Conservation (phyloP, 2,797 vertebrate species). For the Xyrichtys novacula region DNA sequence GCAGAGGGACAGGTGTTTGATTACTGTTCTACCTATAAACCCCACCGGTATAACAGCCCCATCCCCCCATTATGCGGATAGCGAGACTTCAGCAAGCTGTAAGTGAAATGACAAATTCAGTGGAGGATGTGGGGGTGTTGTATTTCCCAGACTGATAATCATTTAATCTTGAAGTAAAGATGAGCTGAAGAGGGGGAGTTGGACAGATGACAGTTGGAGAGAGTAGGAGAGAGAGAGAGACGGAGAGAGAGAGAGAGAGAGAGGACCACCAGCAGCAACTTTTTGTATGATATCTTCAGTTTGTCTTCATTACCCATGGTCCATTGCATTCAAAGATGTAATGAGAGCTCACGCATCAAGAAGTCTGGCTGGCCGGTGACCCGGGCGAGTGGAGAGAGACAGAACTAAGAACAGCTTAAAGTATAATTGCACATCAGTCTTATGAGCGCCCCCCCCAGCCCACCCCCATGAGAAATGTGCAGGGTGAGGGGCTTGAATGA, state of each 20-base stretch:
- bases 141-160: slow-evolving; percentile 53
- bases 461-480: slow-evolving; percentile 44
- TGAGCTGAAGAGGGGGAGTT: slow-evolving; percentile 21
- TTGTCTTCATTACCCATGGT: slow-evolving; percentile 66
- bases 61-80: slow-evolving; percentile 44
- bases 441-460: slow-evolving; percentile 33
- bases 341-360: slow-evolving; percentile 49
- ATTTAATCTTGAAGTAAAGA: slow-evolving; percentile 42
- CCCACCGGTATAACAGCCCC: slow-evolving; percentile 46
- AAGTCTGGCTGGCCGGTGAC: slow-evolving; percentile 51
- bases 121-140: slow-evolving; percentile 35
- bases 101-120: slow-evolving; percentile 65
- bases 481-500: slow-evolving; percentile 23
- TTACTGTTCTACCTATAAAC: slow-evolving; percentile 56
- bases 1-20: slow-evolving; percentile 68
- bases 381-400: slow-evolving; percentile 37
- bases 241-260: slow-evolving; percentile 25
- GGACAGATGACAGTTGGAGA: slow-evolving; percentile 31
- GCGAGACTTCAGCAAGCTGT: slow-evolving; percentile 51
- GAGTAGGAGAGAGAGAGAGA: neutral
- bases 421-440: slow-evolving; percentile 59
- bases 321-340: slow-evolving; percentile 51
- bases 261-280: slow-evolving; percentile 37
- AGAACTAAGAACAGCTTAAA: slow-evolving; percentile 47
- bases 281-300: slow-evolving; percentile 48